Evolutionary conservation across 2,888 invertebrate species (phyloP).

Genomic region (Pristionchus exspectatus): DNA sequence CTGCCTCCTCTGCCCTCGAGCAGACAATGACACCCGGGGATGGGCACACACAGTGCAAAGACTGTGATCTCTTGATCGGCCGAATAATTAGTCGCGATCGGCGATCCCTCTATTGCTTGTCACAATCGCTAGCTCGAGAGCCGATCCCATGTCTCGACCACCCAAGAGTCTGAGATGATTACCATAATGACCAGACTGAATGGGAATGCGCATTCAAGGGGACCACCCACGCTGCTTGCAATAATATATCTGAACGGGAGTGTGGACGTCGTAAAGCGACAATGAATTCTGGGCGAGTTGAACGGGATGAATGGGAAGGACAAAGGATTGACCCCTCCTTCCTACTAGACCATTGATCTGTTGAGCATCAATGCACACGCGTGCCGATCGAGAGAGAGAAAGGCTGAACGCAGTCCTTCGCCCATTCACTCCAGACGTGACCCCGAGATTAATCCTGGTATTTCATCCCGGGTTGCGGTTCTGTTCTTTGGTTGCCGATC

Average conservation of each 20-base stretch:
- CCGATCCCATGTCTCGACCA: not conserved
- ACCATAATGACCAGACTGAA: conserved; percentile 29
- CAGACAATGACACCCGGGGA: not conserved
- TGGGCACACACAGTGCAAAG: not conserved
- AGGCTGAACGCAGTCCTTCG: not conserved
- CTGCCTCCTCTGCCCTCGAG: not conserved
- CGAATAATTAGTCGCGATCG: conserved; percentile 37
- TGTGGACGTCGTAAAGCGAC: not conserved
- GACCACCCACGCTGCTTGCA: not conserved
- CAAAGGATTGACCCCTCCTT: not conserved
- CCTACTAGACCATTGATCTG: not conserved
- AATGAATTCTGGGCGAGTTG: not conserved
- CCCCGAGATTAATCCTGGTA: not conserved
- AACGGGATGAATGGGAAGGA: not conserved
- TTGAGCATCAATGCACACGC: conserved; percentile 1
- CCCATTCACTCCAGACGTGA: not conserved
- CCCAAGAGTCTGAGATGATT: not conserved
- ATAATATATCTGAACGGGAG: conserved; percentile 15
- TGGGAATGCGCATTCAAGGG: not conserved
- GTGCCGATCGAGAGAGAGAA: not conserved
- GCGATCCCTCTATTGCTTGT: not conserved
- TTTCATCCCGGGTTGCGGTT: not conserved
- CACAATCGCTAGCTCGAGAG: not conserved
- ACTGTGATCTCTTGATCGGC: conserved; percentile 37
- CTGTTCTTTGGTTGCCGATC: not conserved